phyloP scores from a whole-genome alignment of 2,888 invertebrate species.

The Atrina japonica region DNA sequence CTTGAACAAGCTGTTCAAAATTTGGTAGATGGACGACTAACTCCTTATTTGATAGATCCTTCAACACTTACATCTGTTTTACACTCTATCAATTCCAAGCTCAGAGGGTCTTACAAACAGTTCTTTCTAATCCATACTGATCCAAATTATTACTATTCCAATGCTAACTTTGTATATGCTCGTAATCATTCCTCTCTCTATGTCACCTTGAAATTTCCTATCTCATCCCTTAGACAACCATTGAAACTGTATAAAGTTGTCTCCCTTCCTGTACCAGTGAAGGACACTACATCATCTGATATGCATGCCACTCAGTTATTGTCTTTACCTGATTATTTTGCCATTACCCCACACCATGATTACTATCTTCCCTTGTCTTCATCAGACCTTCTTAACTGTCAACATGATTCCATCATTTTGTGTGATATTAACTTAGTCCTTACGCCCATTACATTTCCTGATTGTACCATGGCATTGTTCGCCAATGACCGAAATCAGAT shows the following conservation, averaged over 20 bases:
- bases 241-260: slow-evolving; percentile 3
- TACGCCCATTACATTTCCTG: slow-evolving; percentile 3
- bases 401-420: neutral
- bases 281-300: neutral
- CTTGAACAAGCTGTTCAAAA: slow-evolving; percentile 1
- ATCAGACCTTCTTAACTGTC: neutral
- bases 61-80: neutral
- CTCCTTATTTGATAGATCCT: slow-evolving; percentile 13
- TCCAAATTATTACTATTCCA: slow-evolving; percentile 14
- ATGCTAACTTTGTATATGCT: slow-evolving; percentile 14
- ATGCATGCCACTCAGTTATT: slow-evolving; percentile 24
- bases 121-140: slow-evolving; percentile 12
- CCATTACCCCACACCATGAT: slow-evolving; percentile 7
- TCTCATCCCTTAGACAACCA: slow-evolving; percentile 13
- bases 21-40: slow-evolving; percentile 14
- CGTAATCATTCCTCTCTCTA: slow-evolving; percentile 4
- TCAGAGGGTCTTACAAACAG: slow-evolving; percentile 3
- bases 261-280: slow-evolving; percentile 23
- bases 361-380: neutral
- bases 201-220: slow-evolving; percentile 14
- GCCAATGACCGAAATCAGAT: neutral
- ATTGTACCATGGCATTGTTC: slow-evolving; percentile 14
- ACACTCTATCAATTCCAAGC: neutral
- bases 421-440: slow-evolving; percentile 11
- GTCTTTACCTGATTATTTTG: slow-evolving; percentile 11